Evolutionary conservation across 2,113 vertebrate species (phyloP).

Genomic region (Piaya cayana): DNA sequence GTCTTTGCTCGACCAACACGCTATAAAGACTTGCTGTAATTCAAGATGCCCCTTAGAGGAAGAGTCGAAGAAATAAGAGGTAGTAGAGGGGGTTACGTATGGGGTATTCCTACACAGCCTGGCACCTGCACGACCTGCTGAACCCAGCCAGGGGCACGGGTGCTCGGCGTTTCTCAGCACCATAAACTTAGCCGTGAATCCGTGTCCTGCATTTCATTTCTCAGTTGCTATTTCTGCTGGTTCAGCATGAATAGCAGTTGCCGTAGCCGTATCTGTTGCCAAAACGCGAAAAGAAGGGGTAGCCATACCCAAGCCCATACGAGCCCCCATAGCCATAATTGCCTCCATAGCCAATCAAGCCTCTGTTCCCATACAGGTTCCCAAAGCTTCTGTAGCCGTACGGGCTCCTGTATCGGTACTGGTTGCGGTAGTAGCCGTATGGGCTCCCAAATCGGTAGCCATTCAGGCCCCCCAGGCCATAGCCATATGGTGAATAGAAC

Average conservation of each 20-base stretch:
- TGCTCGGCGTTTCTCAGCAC: fast-evolving
- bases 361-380: neutral
- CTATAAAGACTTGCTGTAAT: neutral
- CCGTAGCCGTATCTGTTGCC: neutral
- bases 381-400: neutral
- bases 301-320: neutral
- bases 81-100: neutral
- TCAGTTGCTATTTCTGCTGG: neutral
- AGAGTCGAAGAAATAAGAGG: neutral
- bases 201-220: neutral
- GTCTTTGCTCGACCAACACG: too few relatives aligned
- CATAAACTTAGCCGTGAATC: neutral
- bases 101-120: neutral
- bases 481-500: fast-evolving
- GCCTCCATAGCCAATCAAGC: neutral
- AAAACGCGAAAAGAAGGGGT: neutral
- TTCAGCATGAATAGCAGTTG: neutral
- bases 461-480: neutral
- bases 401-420: neutral
- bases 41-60: neutral
- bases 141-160: fast-evolving
- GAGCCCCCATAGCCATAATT: neutral
- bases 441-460: neutral
- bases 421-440: neutral
- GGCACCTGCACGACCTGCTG: neutral